phyloP scores from a whole-genome alignment of 2,113 vertebrate genomes.

The Macrotis lagotis region DNA sequence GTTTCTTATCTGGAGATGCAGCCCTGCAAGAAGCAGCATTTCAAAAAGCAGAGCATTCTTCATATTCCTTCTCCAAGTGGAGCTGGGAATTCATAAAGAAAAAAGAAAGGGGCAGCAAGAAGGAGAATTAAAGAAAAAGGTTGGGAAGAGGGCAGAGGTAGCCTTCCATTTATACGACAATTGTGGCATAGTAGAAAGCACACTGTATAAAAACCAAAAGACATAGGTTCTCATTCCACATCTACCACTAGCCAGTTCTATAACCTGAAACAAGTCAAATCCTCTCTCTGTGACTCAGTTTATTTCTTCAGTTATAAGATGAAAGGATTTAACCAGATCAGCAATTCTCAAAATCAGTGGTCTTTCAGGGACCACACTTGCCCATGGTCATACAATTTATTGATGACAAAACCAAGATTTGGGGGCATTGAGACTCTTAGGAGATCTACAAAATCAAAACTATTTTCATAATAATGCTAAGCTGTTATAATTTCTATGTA shows the following conservation, averaged over 20 bases:
- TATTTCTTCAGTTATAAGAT: background rate
- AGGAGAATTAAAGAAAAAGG: slow-evolving; percentile 12
- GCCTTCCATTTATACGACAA: background rate
- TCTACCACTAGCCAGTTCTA: background rate
- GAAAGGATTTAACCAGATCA: background rate
- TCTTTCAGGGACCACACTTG: background rate
- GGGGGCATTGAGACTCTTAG: background rate
- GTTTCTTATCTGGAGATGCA: slow-evolving; percentile 40
- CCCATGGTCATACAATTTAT: too few relatives aligned
- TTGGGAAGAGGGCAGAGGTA: background rate
- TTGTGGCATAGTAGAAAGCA: background rate
- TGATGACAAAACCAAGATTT: background rate
- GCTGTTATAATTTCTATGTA: background rate
- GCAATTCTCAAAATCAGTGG: background rate
- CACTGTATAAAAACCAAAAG: background rate
- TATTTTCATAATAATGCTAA: background rate
- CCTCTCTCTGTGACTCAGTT: background rate
- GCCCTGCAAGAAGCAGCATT: slow-evolving; percentile 29
- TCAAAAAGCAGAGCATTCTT: slow-evolving; percentile 48
- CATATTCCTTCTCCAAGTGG: slow-evolving; percentile 45
- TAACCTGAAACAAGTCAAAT: background rate
- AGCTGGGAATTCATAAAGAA: slow-evolving; percentile 8
- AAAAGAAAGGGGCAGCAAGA: slow-evolving; percentile 15
- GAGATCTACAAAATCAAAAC: background rate
- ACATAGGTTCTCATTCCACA: background rate